Conservation (phyloP, 2,888 invertebrate species). For the Nomada lathburiana region DNA sequence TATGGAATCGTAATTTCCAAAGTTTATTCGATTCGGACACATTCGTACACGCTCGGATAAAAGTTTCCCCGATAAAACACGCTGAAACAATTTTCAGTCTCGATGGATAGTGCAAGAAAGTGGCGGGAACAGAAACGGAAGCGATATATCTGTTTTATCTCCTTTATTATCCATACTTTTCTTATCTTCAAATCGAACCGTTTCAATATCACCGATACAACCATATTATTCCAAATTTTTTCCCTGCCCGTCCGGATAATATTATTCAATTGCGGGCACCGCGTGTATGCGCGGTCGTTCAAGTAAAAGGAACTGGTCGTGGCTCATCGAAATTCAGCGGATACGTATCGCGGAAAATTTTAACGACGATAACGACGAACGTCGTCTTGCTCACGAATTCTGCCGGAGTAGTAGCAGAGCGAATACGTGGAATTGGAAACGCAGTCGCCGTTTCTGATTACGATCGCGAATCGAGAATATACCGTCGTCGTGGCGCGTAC, state of each 20-base stretch:
- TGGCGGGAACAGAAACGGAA: slow-evolving; percentile 9
- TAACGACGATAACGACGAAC: slow-evolving; percentile 59
- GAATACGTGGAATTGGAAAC: slow-evolving; percentile 67
- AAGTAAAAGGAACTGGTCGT: slow-evolving; percentile 6
- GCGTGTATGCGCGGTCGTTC: neutral
- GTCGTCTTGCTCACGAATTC: slow-evolving; percentile 62
- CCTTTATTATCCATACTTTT: neutral
- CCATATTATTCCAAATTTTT: neutral
- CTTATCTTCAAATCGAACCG: neutral
- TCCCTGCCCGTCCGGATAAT: neutral
- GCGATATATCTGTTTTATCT: neutral
- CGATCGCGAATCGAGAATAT: slow-evolving; percentile 66
- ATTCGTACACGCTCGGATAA: slow-evolving; percentile 21
- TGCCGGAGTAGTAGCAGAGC: slow-evolving; percentile 36
- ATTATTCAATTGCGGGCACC: slow-evolving; percentile 18
- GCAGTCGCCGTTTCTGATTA: slow-evolving; percentile 68
- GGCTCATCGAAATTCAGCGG: slow-evolving; percentile 53
- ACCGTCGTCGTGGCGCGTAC: slow-evolving; percentile 38
- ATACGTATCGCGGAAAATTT: slow-evolving; percentile 54
- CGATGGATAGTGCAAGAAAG: slow-evolving; percentile 8
- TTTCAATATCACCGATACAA: neutral
- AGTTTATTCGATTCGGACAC: slow-evolving; percentile 42
- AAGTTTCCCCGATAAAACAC: slow-evolving; percentile 15
- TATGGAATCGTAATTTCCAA: slow-evolving; percentile 53
- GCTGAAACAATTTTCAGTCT: slow-evolving; percentile 16